Percentiles rank a stretch among this genome's conserved stretches.
phyloP scores from a whole-genome alignment of 2,113 vertebrate genomes.

The Balaeniceps rex region DNA sequence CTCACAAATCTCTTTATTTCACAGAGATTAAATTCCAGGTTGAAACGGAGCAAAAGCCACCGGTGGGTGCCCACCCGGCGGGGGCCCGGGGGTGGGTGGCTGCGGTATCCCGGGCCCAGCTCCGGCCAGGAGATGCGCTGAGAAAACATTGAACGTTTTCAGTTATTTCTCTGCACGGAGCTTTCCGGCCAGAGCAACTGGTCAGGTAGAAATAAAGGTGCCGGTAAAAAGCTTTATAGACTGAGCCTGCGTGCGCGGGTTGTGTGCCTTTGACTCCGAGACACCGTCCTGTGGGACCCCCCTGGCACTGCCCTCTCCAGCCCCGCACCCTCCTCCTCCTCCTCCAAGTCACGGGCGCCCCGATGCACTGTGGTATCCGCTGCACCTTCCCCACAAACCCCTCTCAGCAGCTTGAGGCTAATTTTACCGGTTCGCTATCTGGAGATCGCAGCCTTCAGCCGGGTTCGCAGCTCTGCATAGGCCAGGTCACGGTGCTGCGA shows the following conservation, averaged over 20 bases:
- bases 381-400: background rate
- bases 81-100: no score
- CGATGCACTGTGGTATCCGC: rapidly evolving
- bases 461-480: rapidly evolving
- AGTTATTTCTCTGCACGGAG: background rate
- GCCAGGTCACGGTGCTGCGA: rapidly evolving
- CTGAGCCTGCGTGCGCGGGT: rapidly evolving
- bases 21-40: no score
- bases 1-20: no score
- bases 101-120: no score
- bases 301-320: background rate
- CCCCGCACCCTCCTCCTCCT: background rate
- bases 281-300: background rate
- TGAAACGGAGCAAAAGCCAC: no score
- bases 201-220: background rate
- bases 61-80: no score
- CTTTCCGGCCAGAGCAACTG: no score
- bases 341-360: background rate
- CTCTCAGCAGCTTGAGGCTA: background rate
- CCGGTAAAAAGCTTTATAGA: background rate
- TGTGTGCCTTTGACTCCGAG: background rate
- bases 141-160: rapidly evolving
- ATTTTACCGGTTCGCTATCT: rapidly evolving
- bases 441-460: background rate
- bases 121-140: no score